Evolutionary conservation across 2,888 invertebrate species (phyloP).

Genomic region (Drosophila differens): DNA sequence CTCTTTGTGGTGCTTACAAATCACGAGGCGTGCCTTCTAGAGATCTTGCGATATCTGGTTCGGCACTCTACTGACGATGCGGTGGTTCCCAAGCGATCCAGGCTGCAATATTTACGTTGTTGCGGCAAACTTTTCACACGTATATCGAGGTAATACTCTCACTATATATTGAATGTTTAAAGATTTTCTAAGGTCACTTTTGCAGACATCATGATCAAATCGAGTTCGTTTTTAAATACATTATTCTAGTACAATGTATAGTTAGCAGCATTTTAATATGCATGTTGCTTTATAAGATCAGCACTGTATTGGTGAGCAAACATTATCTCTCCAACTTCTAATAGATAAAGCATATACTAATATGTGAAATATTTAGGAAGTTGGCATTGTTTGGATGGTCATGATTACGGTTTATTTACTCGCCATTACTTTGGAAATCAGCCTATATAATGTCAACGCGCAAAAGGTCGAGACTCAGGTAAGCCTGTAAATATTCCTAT

Average conservation of each 20-base stretch:
- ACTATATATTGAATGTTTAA: accelerated
- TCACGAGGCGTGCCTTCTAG: conserved; percentile 69
- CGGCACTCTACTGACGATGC: conserved; percentile 63
- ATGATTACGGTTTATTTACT: conserved; percentile 69
- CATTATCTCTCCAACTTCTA: neutral
- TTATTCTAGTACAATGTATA: conserved; percentile 69
- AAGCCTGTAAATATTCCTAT: neutral
- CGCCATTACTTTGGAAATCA: conserved; percentile 64
- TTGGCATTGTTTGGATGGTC: conserved; percentile 65
- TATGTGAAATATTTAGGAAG: conserved; percentile 41
- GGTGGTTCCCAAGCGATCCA: conserved; percentile 52
- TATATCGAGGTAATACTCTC: conserved; percentile 55
- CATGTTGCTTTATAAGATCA: conserved; percentile 74
- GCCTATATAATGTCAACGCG: conserved; percentile 66
- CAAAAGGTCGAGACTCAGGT: conserved; percentile 68
- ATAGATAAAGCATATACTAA: no score
- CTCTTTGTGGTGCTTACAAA: conserved; percentile 70
- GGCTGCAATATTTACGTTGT: conserved; percentile 65
- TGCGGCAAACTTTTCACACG: conserved; percentile 68
- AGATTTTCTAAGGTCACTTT: neutral
- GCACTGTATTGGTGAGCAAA: conserved; percentile 64
- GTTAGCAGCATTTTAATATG: conserved; percentile 73
- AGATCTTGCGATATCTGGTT: conserved; percentile 68
- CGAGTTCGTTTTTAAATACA: conserved; percentile 70
- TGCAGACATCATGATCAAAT: conserved; percentile 61